Evolutionary conservation across 2,113 vertebrate species (phyloP).

Genomic region (Anas platyrhynchos): DNA sequence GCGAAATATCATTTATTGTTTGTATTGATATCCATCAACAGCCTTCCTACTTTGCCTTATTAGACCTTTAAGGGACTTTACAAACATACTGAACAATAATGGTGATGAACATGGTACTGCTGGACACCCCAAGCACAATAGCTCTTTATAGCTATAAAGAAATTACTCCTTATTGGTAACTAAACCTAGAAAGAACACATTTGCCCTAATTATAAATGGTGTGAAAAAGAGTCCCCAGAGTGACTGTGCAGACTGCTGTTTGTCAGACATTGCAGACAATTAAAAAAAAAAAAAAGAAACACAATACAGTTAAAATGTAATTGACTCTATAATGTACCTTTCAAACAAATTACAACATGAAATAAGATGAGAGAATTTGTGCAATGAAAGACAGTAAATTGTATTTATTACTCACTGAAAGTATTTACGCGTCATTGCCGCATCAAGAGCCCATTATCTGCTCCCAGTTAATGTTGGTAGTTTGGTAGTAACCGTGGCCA

Average conservation of each 20-base stretch:
- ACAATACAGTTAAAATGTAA: neutral
- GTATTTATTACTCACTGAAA: constrained; percentile 16
- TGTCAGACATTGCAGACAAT: neutral
- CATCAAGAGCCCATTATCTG: neutral
- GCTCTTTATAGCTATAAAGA: neutral
- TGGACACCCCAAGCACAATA: neutral
- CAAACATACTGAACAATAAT: neutral
- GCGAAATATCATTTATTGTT: neutral
- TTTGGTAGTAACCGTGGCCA: neutral
- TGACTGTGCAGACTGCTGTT: neutral
- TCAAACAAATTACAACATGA: constrained; percentile 24
- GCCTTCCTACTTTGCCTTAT: neutral
- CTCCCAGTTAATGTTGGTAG: neutral
- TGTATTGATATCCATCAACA: neutral
- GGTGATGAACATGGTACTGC: neutral
- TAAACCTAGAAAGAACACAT: constrained; percentile 8
- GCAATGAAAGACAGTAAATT: neutral
- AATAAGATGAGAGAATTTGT: neutral
- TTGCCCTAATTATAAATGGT: neutral
- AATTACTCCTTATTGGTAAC: constrained; percentile 24
- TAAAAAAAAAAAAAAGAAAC: neutral
- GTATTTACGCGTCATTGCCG: neutral
- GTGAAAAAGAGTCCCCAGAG: neutral
- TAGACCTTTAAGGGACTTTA: constrained; percentile 7
- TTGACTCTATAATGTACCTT: neutral